Percentiles rank a stretch among this genome's conserved stretches.
Conservation (phyloP, 1,140 invertebrate species). For the Acarapis woodi region DNA sequence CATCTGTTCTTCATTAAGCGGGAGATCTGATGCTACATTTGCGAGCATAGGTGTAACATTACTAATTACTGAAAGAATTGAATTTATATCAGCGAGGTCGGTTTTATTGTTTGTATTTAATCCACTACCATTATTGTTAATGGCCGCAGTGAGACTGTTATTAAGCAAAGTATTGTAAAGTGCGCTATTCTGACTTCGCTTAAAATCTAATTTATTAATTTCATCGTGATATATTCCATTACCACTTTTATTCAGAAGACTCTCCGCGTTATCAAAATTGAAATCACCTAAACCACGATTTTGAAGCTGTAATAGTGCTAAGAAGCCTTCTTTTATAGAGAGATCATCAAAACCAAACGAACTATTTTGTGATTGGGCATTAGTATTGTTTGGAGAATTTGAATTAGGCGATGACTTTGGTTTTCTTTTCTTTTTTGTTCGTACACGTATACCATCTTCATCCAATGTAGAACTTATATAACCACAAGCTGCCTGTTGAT, state of each 20-base stretch:
- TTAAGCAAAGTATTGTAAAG: not conserved
- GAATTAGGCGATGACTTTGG: too few species aligned
- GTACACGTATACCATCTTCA: not conserved
- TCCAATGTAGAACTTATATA: too few species aligned
- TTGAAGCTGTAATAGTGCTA: conserved; percentile 41
- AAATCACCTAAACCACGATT: too few species aligned
- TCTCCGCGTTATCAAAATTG: too few species aligned
- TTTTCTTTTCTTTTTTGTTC: too few species aligned
- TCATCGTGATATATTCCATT: too few species aligned
- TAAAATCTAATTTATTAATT: not conserved
- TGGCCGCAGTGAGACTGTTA: not conserved
- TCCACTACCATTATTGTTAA: too few species aligned
- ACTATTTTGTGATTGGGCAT: too few species aligned
- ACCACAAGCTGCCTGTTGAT: too few species aligned
- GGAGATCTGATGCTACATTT: conserved; percentile 13
- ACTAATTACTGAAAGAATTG: conserved; percentile 36
- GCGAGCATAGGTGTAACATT: conserved; percentile 27
- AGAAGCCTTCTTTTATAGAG: conserved; percentile 44
- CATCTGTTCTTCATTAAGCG: conserved; percentile 11
- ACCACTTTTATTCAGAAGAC: too few species aligned
- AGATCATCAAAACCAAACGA: conserved; percentile 35
- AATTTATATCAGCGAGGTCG: conserved; percentile 48
- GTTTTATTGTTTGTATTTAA: too few species aligned
- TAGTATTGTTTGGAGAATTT: too few species aligned
- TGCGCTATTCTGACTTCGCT: not conserved